phyloP scores from a whole-genome alignment of 2,797 vertebrate genomes.

The Gambelia wislizenii region DNA sequence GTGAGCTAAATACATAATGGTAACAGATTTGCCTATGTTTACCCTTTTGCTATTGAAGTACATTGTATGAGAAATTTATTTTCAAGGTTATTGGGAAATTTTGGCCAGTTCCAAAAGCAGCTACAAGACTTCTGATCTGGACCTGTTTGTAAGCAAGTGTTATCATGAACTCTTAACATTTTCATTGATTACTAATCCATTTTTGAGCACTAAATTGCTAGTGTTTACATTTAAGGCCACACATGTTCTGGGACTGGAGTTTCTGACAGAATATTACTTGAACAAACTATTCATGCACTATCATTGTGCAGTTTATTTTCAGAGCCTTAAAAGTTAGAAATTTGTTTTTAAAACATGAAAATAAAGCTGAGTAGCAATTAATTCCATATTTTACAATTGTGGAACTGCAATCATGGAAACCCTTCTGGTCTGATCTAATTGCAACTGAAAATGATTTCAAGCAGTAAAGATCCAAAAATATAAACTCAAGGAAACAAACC shows the following conservation, averaged over 20 bases:
- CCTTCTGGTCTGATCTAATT: neutral
- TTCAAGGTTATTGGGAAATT: neutral
- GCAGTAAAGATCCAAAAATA: neutral
- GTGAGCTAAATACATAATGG: neutral
- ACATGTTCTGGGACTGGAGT: neutral
- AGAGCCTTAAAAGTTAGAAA: neutral
- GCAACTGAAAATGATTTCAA: conserved; percentile 2
- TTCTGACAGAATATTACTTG: neutral
- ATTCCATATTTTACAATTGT: neutral
- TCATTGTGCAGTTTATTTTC: neutral
- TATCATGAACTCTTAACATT: neutral
- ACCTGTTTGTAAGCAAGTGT: neutral
- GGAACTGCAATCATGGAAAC: neutral
- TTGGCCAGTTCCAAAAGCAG: neutral
- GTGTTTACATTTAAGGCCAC: neutral
- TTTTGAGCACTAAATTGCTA: neutral
- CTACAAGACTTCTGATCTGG: neutral
- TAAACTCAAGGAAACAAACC: neutral
- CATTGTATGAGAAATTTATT: neutral
- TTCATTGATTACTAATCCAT: neutral
- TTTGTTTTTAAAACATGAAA: neutral
- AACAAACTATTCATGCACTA: neutral
- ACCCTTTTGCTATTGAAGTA: neutral
- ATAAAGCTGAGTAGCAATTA: neutral
- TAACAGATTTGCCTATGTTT: neutral